A percentile compares a stretch with the other conserved stretches of the same genome.
These are phyloP conservation scores for Chaetodon auriga DNA, from an alignment of 2,113 vertebrate species.

Conservation along the genomic window DNA sequence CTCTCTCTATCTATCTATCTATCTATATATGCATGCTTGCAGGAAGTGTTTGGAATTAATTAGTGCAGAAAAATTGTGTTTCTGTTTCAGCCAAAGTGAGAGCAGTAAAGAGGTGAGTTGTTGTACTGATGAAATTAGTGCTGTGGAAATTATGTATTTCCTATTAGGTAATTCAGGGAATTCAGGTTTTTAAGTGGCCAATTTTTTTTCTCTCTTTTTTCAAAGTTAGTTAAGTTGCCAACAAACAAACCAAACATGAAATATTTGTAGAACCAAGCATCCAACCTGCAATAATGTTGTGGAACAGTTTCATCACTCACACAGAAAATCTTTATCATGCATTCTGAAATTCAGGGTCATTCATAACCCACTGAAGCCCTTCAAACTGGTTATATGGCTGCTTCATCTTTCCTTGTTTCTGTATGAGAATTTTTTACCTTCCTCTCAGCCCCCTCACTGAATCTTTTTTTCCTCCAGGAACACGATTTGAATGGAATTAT, in stretches of 20 bases:
- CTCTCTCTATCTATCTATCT: too few relatives aligned
- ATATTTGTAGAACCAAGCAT: neutral
- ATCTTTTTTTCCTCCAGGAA: neutral
- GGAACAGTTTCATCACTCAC: neutral
- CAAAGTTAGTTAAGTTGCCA: too few relatives aligned
- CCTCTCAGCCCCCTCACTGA: neutral
- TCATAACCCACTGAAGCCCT: neutral
- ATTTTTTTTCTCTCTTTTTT: too few relatives aligned
- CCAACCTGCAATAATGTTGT: neutral
- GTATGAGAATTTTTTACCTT: neutral
- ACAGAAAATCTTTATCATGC: slow-evolving; percentile 7
- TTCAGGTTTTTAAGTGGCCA: too few relatives aligned
- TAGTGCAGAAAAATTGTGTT: neutral
- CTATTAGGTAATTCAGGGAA: too few relatives aligned
- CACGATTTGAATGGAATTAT: slow-evolving; percentile 11
- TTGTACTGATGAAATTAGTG: too few relatives aligned
- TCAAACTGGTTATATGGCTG: neutral
- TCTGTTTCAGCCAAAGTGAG: too few relatives aligned
- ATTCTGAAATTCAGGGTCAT: slow-evolving; percentile 12
- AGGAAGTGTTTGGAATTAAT: too few relatives aligned
- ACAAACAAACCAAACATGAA: neutral
- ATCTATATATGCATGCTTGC: too few relatives aligned
- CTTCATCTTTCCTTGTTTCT: slow-evolving; percentile 14
- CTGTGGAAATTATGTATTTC: too few relatives aligned
- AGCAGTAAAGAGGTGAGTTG: too few relatives aligned